phyloP scores from a whole-genome alignment of 2,888 invertebrate genomes.

The Drosophila subquinaria region DNA sequence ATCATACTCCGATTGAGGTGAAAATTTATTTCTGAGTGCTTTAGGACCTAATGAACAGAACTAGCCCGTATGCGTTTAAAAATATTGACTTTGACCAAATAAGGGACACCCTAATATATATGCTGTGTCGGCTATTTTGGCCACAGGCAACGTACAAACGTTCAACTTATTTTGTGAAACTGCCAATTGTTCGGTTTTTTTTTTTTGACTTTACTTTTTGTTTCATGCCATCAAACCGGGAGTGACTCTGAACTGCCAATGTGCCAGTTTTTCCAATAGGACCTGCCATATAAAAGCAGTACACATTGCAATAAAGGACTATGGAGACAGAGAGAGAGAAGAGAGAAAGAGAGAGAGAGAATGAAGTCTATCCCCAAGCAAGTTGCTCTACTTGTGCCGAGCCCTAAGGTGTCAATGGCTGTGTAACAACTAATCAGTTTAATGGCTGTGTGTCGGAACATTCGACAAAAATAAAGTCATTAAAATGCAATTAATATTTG shows the following conservation, averaged over 20 bases:
- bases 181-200: conserved; percentile 66
- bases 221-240: conserved; percentile 36
- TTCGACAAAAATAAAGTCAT: conserved; percentile 69
- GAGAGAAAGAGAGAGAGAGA: not conserved
- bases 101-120: too few relatives aligned
- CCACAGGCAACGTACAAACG: conserved; percentile 52
- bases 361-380: conserved; percentile 6
- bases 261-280: conserved; percentile 34
- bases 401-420: conserved; percentile 69
- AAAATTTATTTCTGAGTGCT: too few relatives aligned
- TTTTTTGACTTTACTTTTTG: conserved; percentile 22
- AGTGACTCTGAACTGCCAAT: conserved; percentile 41
- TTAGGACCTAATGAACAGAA: too few relatives aligned
- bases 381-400: conserved; percentile 19
- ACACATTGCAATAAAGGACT: conserved; percentile 16
- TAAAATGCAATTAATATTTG: conserved; percentile 79
- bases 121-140: conserved; percentile 68
- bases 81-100: too few relatives aligned
- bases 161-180: conserved; percentile 71
- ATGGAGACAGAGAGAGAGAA: not conserved
- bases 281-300: conserved; percentile 12
- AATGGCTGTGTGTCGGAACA: conserved; percentile 66
- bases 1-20: too few relatives aligned
- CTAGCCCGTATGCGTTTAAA: too few relatives aligned
- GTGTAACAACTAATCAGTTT: conserved; percentile 70